Evolutionary conservation across 2,797 vertebrate genomes (phyloP).

Genomic region (Margarornis squamiger): DNA sequence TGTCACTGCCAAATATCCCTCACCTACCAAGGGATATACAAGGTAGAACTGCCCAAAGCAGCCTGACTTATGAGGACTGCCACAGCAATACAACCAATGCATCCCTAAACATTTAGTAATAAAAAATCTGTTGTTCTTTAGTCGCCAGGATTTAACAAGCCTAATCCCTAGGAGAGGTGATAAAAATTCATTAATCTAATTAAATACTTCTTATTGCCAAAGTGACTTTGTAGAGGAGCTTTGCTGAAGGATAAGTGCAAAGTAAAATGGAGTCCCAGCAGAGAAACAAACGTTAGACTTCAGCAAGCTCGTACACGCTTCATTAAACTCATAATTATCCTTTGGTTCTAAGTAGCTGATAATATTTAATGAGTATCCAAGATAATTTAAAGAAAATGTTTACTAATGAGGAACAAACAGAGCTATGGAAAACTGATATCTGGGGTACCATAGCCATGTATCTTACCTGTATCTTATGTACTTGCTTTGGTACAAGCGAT

Average conservation of each 20-base stretch:
- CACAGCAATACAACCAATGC: slow-evolving; percentile 70
- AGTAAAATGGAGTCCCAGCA: slow-evolving; percentile 97
- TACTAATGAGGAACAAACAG: slow-evolving; percentile 85
- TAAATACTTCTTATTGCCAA: slow-evolving; percentile 99
- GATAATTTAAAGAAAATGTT: slow-evolving; percentile 88
- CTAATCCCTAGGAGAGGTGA: slow-evolving; percentile 90
- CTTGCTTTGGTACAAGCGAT: slow-evolving; percentile 50
- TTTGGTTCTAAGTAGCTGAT: slow-evolving; percentile 99
- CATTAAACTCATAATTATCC: slow-evolving; percentile 99
- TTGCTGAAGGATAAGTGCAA: slow-evolving; percentile 98
- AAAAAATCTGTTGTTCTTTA: slow-evolving; percentile 97
- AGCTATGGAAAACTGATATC: slow-evolving; percentile 78
- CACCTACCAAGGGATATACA: slow-evolving; percentile 75
- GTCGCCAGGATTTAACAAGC: slow-evolving; percentile 92
- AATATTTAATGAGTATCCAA: slow-evolving; percentile 99
- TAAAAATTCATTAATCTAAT: slow-evolving; percentile 99
- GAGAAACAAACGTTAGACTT: slow-evolving; percentile 90
- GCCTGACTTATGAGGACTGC: slow-evolving; percentile 78
- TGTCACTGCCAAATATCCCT: slow-evolving; percentile 83
- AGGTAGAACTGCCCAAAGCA: slow-evolving; percentile 87
- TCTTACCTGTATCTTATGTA: slow-evolving; percentile 75
- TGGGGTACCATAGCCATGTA: slow-evolving; percentile 76
- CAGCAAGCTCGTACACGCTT: slow-evolving; percentile 92
- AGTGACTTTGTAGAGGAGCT: slow-evolving; percentile 94
- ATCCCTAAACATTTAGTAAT: slow-evolving; percentile 86